Conservation (phyloP, 2,797 vertebrate genomes). For the Coilia nasus region DNA sequence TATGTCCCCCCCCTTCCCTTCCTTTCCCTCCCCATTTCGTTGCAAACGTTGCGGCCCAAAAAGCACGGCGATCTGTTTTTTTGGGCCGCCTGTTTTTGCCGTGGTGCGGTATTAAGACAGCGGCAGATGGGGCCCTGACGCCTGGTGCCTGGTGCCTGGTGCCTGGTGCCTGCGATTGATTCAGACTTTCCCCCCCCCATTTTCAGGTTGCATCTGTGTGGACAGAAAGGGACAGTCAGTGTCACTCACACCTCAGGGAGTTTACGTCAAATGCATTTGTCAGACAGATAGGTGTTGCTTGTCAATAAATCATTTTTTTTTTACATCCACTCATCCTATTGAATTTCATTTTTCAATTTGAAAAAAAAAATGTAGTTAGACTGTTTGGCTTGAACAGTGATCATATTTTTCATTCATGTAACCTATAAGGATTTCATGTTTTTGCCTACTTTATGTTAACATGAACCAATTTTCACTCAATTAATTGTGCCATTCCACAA, state of each 20-base stretch:
- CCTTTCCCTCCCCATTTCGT: not conserved
- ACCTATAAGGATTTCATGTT: too few relatives aligned
- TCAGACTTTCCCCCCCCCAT: not conserved
- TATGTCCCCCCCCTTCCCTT: constrained; percentile 54
- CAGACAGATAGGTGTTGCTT: not conserved
- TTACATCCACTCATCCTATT: not conserved
- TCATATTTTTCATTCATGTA: not conserved
- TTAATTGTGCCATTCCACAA: not conserved
- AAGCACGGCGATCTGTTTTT: constrained; percentile 66
- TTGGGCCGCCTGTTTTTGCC: constrained; percentile 66
- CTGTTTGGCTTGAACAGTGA: not conserved
- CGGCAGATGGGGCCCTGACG: not conserved
- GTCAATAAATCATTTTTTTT: not conserved
- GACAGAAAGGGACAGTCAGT: not conserved
- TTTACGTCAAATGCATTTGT: not conserved
- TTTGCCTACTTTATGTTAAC: not conserved
- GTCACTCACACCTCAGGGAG: not conserved
- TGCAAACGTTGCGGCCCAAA: constrained; percentile 68
- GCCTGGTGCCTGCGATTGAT: constrained; percentile 1
- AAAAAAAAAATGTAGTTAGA: not conserved
- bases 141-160: not conserved
- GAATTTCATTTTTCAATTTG: not conserved
- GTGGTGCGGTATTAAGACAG: constrained; percentile 68
- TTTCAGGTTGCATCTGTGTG: not conserved
- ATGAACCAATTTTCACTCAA: not conserved